Conservation (phyloP, 2,113 vertebrate species). For the Xerus inauris region DNA sequence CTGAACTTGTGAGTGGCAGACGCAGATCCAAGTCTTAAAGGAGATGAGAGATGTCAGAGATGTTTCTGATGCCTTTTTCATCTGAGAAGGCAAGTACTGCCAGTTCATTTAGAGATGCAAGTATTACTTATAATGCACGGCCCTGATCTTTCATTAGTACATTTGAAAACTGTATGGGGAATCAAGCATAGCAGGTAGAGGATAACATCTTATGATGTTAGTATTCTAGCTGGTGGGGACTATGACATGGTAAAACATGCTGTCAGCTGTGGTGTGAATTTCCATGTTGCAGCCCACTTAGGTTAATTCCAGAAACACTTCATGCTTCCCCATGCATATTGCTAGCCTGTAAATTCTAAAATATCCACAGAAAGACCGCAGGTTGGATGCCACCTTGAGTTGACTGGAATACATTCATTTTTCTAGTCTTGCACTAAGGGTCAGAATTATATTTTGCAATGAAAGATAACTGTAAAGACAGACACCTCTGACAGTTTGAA, state of each 20-base stretch:
- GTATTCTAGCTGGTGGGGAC: background rate
- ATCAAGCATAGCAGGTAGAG: background rate
- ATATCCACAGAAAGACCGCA: background rate
- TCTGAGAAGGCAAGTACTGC: background rate
- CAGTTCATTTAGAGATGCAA: background rate
- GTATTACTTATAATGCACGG: background rate
- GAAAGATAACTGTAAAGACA: background rate
- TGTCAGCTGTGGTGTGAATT: background rate
- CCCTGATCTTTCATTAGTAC: background rate
- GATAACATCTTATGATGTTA: background rate
- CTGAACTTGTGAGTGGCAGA: background rate
- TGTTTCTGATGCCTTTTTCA: background rate
- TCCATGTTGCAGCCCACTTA: background rate
- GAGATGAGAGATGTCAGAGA: background rate
- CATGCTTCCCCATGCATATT: background rate
- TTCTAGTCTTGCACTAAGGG: background rate
- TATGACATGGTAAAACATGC: background rate
- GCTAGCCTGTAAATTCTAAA: conserved; percentile 34
- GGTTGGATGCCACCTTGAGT: background rate
- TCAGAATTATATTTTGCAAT: background rate
- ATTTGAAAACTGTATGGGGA: background rate
- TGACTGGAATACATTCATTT: background rate
- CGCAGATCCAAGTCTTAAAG: background rate
- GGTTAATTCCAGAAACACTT: conserved; percentile 25
- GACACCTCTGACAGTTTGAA: background rate